Conservation (phyloP, 1,140 invertebrate species). For the Himalopsyche phryganea region DNA sequence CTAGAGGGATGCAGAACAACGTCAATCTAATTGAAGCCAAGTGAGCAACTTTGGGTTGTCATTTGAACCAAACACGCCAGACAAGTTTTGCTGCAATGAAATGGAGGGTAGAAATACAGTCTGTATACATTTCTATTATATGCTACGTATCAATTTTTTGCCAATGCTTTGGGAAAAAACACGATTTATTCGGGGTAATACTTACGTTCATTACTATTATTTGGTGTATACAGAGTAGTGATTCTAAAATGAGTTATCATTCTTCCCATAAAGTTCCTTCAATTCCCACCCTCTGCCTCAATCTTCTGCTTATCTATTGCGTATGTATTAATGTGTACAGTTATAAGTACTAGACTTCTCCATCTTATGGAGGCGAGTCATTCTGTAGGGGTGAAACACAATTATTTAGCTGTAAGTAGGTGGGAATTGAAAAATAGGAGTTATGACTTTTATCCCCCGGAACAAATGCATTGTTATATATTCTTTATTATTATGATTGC, state of each 20-base stretch:
- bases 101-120: no score
- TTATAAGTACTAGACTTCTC: conserved; percentile 21
- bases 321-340: conserved; percentile 32
- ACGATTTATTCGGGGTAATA: no score
- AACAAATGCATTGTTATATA: conserved; percentile 19
- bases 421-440: conserved; percentile 35
- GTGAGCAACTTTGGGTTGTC: no score
- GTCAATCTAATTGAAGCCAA: no score
- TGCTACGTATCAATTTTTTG: no score
- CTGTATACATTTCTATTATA: no score
- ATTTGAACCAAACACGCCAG: no score
- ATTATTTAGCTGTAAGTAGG: conserved; percentile 36
- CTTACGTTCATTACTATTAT: no score
- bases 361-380: not conserved
- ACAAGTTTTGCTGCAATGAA: no score
- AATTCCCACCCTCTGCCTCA: conserved; percentile 9
- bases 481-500: conserved; percentile 11
- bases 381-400: conserved; percentile 23
- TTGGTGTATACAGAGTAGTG: no score
- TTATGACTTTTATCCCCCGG: conserved; percentile 32
- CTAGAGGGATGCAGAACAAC: no score
- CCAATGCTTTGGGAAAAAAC: no score
- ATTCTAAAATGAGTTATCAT: not conserved
- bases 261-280: not conserved
- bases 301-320: conserved; percentile 30